Evolutionary conservation across 2,888 invertebrate species (phyloP), one percentile per base, ranked within the genome.

Genomic region (Timema podura): DNA sequence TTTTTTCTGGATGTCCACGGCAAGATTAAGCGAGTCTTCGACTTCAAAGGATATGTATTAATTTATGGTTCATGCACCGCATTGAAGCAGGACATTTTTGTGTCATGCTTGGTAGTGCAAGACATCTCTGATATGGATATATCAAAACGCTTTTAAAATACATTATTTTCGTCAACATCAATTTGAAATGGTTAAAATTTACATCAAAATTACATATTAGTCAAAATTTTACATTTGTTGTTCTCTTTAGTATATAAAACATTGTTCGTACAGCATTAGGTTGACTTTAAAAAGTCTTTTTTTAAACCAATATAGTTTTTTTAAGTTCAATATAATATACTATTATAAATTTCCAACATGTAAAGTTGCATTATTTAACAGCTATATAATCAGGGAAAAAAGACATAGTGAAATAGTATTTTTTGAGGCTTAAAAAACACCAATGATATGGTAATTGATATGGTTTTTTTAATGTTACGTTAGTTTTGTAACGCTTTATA

Each of bases 61-160:
- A 65, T 73, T 68, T 69, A 72, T 74, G 74, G 74, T 74, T 74
- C 73, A 69, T 70, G 68, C 61, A 71, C 71, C 57, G 68, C 70
- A 16, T 45, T 48, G 13, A 67, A 46, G 64, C 61, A 68, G 64
- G 48, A 59, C 57, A 71, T 65, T 71, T 64, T 49, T 48, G 15
- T 69, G 61, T 59, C 44, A 65, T 68, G 54, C 68, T 66, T 65
- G 65, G 68, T 64, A 71, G 65, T 65, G 15, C 59, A 65, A 70
- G 46, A 64, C 65, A 13, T 64, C 51, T 65, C 65, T 16, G 49
- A 70, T 67, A 68, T 65, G 49, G 65, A 68, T 69, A 70, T 69
- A 67, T 67, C 44, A 51, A 46, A 49, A 69, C 47, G 57, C n/a
- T 45, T 65, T 68, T 54, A 65, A 65, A 67, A 65, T 66, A 67